These are phyloP conservation scores for Edolisoma coerulescens DNA, from an alignment of 2,113 vertebrate genomes.

Conservation along the genomic window DNA sequence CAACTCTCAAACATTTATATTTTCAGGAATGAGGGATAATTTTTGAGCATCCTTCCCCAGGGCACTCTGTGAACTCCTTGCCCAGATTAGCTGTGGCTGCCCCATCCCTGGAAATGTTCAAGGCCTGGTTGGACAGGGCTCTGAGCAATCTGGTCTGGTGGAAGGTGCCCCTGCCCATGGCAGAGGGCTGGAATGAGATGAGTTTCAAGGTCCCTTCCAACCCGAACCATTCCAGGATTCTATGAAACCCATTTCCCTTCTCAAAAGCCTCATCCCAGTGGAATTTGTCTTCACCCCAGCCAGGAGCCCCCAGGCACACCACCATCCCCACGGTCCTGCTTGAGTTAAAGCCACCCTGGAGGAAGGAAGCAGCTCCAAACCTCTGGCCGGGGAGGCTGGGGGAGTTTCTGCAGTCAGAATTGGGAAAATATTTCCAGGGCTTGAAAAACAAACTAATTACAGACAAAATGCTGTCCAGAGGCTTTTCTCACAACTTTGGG, in stretches of 20 bases:
- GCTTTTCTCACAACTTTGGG: background rate
- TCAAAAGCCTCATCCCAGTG: background rate
- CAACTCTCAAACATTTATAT: background rate
- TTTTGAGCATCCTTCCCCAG: background rate
- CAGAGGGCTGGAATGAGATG: background rate
- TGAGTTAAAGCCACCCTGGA: background rate
- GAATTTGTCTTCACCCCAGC: background rate
- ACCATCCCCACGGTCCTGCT: background rate
- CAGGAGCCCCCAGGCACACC: background rate
- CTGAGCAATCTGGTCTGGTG: background rate
- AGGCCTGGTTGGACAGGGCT: background rate
- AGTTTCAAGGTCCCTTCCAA: background rate
- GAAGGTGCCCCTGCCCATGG: background rate
- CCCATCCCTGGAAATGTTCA: background rate
- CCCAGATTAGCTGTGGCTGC: background rate
- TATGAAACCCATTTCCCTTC: rapidly evolving
- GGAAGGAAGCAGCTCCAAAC: background rate
- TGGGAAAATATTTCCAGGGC: background rate
- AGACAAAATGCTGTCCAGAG: background rate
- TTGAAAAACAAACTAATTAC: conserved; percentile 54
- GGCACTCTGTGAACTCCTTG: background rate
- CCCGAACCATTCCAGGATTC: background rate
- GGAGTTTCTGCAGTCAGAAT: background rate
- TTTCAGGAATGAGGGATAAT: background rate
- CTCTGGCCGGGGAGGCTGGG: background rate